phyloP scores from a whole-genome alignment of 2,797 vertebrate species.

The Thamnophis elegans region DNA sequence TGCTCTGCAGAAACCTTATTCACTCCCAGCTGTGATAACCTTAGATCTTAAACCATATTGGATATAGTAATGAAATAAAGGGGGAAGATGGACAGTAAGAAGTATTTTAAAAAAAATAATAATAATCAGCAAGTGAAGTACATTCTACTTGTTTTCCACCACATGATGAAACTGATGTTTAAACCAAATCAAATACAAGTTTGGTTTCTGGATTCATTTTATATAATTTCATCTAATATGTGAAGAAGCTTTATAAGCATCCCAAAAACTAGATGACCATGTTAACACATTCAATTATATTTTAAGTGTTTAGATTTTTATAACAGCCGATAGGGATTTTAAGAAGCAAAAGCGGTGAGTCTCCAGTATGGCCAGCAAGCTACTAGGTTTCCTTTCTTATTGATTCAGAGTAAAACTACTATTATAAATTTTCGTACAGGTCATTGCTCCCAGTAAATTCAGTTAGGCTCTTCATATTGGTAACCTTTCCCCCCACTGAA shows the following conservation, averaged over 20 bases:
- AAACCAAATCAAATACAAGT: not conserved
- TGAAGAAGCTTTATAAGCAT: not conserved
- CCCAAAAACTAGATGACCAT: not conserved
- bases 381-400: not conserved
- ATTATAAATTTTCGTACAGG: not conserved
- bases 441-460: not conserved
- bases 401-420: not conserved
- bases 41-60: not conserved
- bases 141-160: not conserved
- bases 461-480: not conserved
- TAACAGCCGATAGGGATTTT: not conserved
- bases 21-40: conserved; percentile 26
- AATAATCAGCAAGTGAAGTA: not conserved
- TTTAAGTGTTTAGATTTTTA: not conserved
- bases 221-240: not conserved
- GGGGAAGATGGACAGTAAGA: conserved; percentile 17
- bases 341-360: not conserved
- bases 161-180: not conserved
- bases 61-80: conserved; percentile 15
- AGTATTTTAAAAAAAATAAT: not conserved
- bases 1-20: conserved; percentile 23
- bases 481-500: not conserved
- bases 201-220: not conserved
- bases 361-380: not conserved
- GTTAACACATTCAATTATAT: not conserved